Evolutionary conservation across 2,113 vertebrate genomes (phyloP), one percentile per base, ranked within the genome.

Genomic region (Xiphias gladius): DNA sequence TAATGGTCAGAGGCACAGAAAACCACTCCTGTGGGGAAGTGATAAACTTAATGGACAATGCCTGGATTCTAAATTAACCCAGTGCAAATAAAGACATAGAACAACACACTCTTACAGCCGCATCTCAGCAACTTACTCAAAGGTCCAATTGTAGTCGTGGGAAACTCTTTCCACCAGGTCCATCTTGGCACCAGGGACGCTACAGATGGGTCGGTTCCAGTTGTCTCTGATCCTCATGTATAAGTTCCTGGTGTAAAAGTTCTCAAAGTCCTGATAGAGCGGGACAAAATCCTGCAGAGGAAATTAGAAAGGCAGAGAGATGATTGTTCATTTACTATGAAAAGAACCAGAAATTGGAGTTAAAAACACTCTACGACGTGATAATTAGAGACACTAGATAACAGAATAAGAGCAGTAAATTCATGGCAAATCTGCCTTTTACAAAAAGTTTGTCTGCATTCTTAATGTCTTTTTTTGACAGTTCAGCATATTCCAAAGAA

Each of bases 141-240:
- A 99, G 0, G 97, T 98, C 98, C 98, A 98, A 90, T 99, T 99
- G 85, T 98, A 99, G 86, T 99, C 97, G 24, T 94, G 92, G 54
- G 97, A 96, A 72, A 96, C 94, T 28, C 95, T 95, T 88, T 99
- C 97, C 89, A 98, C 88, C 67, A 99, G 92, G 89, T 99, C 96
- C 94, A 99, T 96, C 85, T 94, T 97, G 80, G 97, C 97, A 66
- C 98, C 98, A 0, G 98, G 98, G 57, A 97, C 97, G 12, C 98
- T 96, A 77, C 98, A 98, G 92, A 98, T 95, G 0, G 98, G 97
- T 17, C 97, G 94, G 93, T 99, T 99, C 98, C 98, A 99, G 93
- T 96, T 99, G 93, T 99, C 98, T 84, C 98, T 93, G 79, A 99
- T 97, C 65, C 98, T 95, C 97, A 99, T 99, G 89, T 99, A 99